Percentiles rank a stretch among this genome's conserved stretches.
Conservation (phyloP, 2,888 invertebrate genomes). For the Argynnis bischoffii region DNA sequence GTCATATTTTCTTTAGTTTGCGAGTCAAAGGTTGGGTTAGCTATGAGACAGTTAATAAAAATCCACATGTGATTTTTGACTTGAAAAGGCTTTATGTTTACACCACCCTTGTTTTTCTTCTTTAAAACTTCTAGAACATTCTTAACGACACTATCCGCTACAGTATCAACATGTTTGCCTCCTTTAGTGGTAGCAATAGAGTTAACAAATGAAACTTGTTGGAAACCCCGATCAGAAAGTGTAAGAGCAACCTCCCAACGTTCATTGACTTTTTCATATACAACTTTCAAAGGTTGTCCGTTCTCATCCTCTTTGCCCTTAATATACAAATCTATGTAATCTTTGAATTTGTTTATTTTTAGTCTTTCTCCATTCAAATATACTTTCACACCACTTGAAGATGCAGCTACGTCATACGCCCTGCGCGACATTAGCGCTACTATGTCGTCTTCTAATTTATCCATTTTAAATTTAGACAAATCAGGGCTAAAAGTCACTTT, state of each 20-base stretch:
- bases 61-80: constrained; percentile 98
- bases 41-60: constrained; percentile 98
- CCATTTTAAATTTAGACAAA: constrained; percentile 97
- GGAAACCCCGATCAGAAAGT: constrained; percentile 92
- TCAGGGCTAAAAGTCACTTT: constrained; percentile 98
- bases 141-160: constrained; percentile 94
- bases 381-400: constrained; percentile 93
- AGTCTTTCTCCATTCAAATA: constrained; percentile 94
- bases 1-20: constrained; percentile 99
- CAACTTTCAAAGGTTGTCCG: constrained; percentile 92
- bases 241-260: constrained; percentile 98
- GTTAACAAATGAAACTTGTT: constrained; percentile 99
- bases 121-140: constrained; percentile 94
- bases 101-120: constrained; percentile 95
- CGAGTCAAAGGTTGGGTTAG: constrained; percentile 99
- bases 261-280: constrained; percentile 91
- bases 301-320: constrained; percentile 92
- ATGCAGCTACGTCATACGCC: constrained; percentile 98
- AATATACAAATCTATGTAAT: constrained; percentile 96
- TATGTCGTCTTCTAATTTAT: constrained; percentile 94
- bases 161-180: constrained; percentile 97
- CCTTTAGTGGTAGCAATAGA: constrained; percentile 99
- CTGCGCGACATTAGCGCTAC: constrained; percentile 95
- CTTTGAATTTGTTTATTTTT: constrained; percentile 95
- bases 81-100: constrained; percentile 96